These are phyloP conservation scores for Phenacoccus solenopsis DNA, from an alignment of 1,140 invertebrate species.

Conservation along the genomic window DNA sequence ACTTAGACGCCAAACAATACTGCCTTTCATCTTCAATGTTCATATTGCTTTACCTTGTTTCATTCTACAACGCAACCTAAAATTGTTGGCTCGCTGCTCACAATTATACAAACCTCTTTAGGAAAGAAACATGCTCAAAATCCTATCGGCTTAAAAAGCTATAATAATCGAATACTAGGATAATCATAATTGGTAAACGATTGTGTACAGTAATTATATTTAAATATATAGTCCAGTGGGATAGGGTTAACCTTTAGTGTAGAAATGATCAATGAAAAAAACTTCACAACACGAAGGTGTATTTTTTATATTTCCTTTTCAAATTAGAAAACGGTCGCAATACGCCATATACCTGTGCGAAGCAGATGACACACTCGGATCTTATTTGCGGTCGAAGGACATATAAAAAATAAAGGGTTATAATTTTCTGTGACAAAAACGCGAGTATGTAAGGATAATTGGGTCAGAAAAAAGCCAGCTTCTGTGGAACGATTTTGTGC, in stretches of 20 bases:
- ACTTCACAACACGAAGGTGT: no score
- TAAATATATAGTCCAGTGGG: not conserved
- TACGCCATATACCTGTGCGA: not conserved
- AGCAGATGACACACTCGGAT: conserved; percentile 11
- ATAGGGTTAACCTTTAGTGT: not conserved
- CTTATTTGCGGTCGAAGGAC: not conserved
- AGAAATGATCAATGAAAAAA: not conserved
- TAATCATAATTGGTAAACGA: not conserved
- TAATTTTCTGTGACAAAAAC: conserved; percentile 6
- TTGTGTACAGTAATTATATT: not conserved
- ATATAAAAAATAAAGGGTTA: not conserved
- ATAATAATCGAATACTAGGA: not conserved
- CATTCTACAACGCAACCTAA: not conserved
- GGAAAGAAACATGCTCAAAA: not conserved
- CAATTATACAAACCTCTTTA: not conserved
- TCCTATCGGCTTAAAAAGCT: not conserved
- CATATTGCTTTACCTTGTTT: not conserved
- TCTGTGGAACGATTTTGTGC: no score
- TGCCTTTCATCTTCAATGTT: no score
- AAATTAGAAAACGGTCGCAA: not conserved
- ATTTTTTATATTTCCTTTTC: not conserved
- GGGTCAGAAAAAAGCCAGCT: conserved; percentile 6
- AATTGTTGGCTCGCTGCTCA: not conserved
- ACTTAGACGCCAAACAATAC: no score
- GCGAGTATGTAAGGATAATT: not conserved